Base-by-base conservation (phyloP, 2,888 invertebrate genomes). In the Drosophila monieri region DNA sequence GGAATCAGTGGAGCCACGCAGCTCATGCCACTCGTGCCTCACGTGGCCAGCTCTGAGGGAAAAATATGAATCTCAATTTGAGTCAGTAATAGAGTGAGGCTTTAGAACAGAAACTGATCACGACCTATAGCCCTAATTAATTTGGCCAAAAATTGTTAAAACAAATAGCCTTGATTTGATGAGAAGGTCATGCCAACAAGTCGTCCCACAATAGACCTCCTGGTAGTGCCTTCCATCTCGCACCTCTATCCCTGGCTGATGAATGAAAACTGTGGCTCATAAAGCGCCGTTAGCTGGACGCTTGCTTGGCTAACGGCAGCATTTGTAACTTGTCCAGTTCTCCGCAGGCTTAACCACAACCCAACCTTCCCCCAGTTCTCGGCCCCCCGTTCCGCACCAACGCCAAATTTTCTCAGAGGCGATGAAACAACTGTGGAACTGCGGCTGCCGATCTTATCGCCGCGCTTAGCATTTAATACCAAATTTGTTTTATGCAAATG, bases 401-500 rank as follows among this genome's bases (percentile, higher is more conserved):
- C n/a, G 43, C 64, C 37, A 54, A 61, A 61, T 61, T 43, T 61
- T 61, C 71, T 60, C 62, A 62, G 71, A 54, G 72, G 69, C 62
- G 62, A 62, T 49, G 49, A 54, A 60, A 51, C 43, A 43, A 21
- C 21, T 43, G 43, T 39, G 39, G 9, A 39, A 25, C 23, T 43
- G 54, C n/a, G 27, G 54, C 25, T 77, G 74, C 72, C 76, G 89
- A 89, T 89, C 78, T 89, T 88, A 88, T 88, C 89, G 74, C 53
- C 54, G 65, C 70, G 73, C 78, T 84, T 85, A 89, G 88, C 81
- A 88, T 89, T 89, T 89, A 89, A 88, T 88, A 84, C 87, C 85
- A 88, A 88, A 88, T 89, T 88, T 89, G 89, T 89, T 89, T 88
- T 89, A 89, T 89, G 89, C 89, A 89, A 88, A 88, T 89, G 88